Conservation (phyloP, 2,113 vertebrate species). For the Silurus meridionalis region DNA sequence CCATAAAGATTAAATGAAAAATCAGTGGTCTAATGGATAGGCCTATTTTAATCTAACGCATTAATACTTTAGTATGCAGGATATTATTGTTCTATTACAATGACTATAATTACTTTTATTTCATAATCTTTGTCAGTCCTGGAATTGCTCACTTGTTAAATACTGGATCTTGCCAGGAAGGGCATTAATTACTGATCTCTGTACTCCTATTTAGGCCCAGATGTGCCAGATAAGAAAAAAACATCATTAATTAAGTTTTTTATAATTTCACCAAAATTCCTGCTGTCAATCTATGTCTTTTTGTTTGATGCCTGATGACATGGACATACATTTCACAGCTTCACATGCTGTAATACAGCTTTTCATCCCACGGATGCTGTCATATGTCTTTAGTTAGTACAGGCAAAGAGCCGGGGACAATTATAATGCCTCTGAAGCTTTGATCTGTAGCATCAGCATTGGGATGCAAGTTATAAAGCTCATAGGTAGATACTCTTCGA, state of each 20-base stretch:
- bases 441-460: neutral
- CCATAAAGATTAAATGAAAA: slow-evolving; percentile 76
- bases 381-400: neutral
- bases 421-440: neutral
- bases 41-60: slow-evolving; percentile 80
- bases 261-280: neutral
- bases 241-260: neutral
- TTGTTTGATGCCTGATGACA: neutral
- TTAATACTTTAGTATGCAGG: slow-evolving; percentile 82
- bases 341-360: neutral
- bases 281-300: neutral
- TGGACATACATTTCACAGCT: neutral
- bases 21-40: slow-evolving; percentile 79
- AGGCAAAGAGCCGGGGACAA: neutral
- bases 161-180: slow-evolving; percentile 61
- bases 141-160: slow-evolving; percentile 75
- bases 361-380: slow-evolving; percentile 1
- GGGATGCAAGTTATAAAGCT: neutral
- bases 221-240: neutral
- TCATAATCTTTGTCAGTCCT: slow-evolving; percentile 80
- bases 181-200: slow-evolving; percentile 66
- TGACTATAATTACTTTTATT: slow-evolving; percentile 82
- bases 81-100: slow-evolving; percentile 84
- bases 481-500: too few species aligned
- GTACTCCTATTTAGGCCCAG: slow-evolving; percentile 38